Evolutionary conservation across 1,140 invertebrate genomes (phyloP).

Genomic region (Calliphora vicina): DNA sequence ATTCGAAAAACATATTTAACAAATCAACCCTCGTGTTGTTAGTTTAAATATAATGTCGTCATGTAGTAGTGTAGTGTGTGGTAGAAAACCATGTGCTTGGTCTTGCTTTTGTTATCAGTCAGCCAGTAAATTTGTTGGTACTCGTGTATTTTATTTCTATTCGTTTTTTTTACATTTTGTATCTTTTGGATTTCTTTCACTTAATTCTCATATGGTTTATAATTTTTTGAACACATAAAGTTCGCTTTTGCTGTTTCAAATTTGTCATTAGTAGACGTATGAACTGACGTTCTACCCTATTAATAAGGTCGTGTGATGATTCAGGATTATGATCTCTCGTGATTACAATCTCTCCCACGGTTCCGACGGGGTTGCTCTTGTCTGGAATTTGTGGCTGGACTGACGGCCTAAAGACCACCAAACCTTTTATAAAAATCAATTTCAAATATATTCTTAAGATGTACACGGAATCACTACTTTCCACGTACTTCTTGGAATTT

Average conservation of each 20-base stretch:
- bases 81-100: no score
- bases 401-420: constrained; percentile 57
- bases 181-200: no score
- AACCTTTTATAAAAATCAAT: neutral
- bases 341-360: constrained; percentile 61
- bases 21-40: no score
- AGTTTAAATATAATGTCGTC: no score
- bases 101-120: no score
- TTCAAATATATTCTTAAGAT: neutral
- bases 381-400: constrained; percentile 59
- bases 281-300: constrained; percentile 63
- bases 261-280: constrained; percentile 61
- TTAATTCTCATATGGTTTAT: constrained; percentile 37
- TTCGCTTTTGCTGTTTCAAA: neutral
- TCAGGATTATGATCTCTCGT: constrained; percentile 57
- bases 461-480: no score
- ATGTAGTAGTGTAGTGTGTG: no score
- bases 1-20: no score
- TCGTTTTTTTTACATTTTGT: no score
- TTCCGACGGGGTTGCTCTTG: constrained; percentile 63
- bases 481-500: no score
- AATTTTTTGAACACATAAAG: neutral
- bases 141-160: no score
- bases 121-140: no score
- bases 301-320: constrained; percentile 62